These are phyloP conservation scores for Anthopleura sola DNA, from an alignment of 64 coral and sea anemone species.

Conservation along the genomic window DNA sequence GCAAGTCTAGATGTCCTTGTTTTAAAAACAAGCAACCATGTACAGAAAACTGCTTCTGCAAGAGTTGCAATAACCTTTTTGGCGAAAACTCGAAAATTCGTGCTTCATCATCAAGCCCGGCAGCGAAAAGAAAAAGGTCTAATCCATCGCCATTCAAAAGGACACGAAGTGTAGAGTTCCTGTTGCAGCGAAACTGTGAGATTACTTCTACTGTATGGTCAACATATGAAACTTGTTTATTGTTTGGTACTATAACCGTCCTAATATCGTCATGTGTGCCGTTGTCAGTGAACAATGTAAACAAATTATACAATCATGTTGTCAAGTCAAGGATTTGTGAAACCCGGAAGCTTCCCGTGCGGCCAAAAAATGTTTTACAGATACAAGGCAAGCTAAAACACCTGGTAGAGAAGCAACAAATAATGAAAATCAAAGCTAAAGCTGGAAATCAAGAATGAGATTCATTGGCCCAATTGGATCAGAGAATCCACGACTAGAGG, in stretches of 20 bases:
- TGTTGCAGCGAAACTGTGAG: background rate
- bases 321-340: background rate
- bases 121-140: background rate
- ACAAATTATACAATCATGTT: background rate
- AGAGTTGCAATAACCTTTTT: too few relatives aligned
- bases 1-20: too few relatives aligned
- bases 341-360: background rate
- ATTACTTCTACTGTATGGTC: background rate
- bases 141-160: background rate
- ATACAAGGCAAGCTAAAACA: background rate
- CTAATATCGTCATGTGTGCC: background rate
- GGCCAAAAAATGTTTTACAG: background rate
- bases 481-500: too few relatives aligned
- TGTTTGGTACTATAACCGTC: background rate
- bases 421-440: too few relatives aligned
- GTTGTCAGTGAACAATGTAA: background rate
- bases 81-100: background rate
- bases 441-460: too few relatives aligned
- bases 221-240: background rate
- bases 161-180: background rate
- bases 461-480: too few relatives aligned
- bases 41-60: too few relatives aligned
- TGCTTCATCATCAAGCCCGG: background rate
- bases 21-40: background rate
- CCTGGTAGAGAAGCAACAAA: too few relatives aligned